Conservation (phyloP, 2,113 vertebrate species). For the Ammodytes dubius region DNA sequence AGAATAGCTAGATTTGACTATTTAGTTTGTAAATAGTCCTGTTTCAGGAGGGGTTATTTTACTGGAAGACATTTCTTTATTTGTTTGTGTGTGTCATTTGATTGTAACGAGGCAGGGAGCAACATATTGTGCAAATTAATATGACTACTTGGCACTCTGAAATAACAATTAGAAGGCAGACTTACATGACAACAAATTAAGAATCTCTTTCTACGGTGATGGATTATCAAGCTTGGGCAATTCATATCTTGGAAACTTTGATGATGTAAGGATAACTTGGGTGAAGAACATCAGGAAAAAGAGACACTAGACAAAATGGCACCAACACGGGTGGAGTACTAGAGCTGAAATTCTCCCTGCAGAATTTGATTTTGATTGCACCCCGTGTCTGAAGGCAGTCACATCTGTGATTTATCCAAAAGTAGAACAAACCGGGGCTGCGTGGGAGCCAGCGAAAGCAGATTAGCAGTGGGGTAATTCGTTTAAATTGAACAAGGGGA, state of each 20-base stretch:
- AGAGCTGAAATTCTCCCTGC: conserved; percentile 7
- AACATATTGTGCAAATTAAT: conserved; percentile 13
- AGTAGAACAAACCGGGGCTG: conserved; percentile 23
- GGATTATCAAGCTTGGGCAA: not conserved
- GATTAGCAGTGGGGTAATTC: conserved; percentile 37
- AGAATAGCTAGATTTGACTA: not conserved
- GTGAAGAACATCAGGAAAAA: not conserved
- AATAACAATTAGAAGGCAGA: conserved; percentile 20
- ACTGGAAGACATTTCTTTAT: conserved; percentile 13
- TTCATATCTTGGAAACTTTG: not conserved
- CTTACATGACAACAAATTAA: conserved; percentile 1
- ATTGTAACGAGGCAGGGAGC: conserved; percentile 9
- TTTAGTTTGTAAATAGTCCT: not conserved
- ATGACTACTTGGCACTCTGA: not conserved
- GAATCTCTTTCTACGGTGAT: conserved; percentile 13
- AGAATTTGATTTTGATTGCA: conserved; percentile 54
- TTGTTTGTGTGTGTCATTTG: conserved; percentile 1
- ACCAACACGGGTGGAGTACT: not conserved
- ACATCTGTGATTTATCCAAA: conserved; percentile 37
- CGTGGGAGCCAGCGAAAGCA: conserved; percentile 40
- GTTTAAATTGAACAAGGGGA: conserved; percentile 32
- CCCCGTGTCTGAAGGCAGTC: conserved; percentile 33
- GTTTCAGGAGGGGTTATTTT: conserved; percentile 14
- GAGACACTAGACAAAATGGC: not conserved
- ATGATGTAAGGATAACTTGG: not conserved